Evolutionary conservation across 2,113 vertebrate genomes (phyloP).

Genomic region (Vidua macroura): DNA sequence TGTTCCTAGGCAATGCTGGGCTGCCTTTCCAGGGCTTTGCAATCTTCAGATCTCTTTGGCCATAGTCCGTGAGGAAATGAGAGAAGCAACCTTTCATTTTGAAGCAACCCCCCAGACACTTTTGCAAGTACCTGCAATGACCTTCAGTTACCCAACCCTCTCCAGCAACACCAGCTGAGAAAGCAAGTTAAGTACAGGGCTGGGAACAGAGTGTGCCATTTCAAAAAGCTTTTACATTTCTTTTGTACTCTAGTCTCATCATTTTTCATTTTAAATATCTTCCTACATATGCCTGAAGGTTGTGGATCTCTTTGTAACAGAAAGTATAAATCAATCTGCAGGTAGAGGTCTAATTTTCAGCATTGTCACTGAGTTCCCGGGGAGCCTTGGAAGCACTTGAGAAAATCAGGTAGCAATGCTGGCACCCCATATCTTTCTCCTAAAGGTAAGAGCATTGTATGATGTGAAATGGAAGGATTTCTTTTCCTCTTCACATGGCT

Average conservation of each 20-base stretch:
- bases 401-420: background rate
- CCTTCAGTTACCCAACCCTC: slow-evolving; percentile 21
- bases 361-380: background rate
- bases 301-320: background rate
- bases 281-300: background rate
- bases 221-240: slow-evolving; percentile 41
- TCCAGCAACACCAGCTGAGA: background rate
- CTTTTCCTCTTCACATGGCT: background rate
- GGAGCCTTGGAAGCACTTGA: background rate
- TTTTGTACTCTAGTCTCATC: slow-evolving; percentile 8
- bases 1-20: background rate
- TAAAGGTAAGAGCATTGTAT: background rate
- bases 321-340: background rate
- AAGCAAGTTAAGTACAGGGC: background rate
- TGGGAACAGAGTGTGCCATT: slow-evolving; percentile 20
- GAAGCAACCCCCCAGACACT: slow-evolving; percentile 14
- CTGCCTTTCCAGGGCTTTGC: background rate
- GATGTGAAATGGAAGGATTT: background rate
- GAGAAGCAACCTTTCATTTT: slow-evolving; percentile 35
- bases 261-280: slow-evolving; percentile 43
- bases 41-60: slow-evolving; percentile 11
- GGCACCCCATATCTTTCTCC: background rate
- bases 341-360: slow-evolving; percentile 6
- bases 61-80: slow-evolving; percentile 30
- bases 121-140: slow-evolving; percentile 17